Conservation (phyloP, 2,888 invertebrate species). For the Julus scandinavius region DNA sequence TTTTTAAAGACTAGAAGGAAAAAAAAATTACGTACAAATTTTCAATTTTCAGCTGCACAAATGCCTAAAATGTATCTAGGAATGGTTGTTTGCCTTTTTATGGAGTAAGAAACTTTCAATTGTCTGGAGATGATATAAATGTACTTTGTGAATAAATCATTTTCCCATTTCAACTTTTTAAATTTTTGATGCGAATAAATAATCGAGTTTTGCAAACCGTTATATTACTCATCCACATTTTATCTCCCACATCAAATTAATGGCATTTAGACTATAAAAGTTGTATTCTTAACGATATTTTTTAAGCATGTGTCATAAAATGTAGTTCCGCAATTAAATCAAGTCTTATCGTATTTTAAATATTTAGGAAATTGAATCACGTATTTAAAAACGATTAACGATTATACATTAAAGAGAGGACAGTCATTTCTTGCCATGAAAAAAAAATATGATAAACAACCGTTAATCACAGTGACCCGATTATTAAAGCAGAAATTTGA, state of each 20-base stretch:
- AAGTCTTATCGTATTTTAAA: constrained; percentile 8
- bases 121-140: too few relatives aligned
- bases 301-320: constrained; percentile 27
- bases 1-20: background rate
- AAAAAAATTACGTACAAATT: too few relatives aligned
- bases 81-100: too few relatives aligned
- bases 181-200: too few relatives aligned
- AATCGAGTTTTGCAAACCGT: too few relatives aligned
- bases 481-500: constrained; percentile 3
- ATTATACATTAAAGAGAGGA: background rate
- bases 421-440: background rate
- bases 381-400: background rate
- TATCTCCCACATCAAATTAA: background rate
- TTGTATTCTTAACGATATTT: background rate
- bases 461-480: constrained; percentile 13
- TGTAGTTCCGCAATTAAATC: constrained; percentile 29
- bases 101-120: too few relatives aligned
- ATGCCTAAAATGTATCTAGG: too few relatives aligned
- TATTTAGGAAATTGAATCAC: constrained; percentile 11
- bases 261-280: background rate
- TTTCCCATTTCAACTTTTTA: too few relatives aligned
- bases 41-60: too few relatives aligned
- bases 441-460: background rate
- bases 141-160: too few relatives aligned
- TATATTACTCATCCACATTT: background rate